Base-by-base conservation (phyloP, 2,113 vertebrate species). In the Elgaria multicarinata region DNA sequence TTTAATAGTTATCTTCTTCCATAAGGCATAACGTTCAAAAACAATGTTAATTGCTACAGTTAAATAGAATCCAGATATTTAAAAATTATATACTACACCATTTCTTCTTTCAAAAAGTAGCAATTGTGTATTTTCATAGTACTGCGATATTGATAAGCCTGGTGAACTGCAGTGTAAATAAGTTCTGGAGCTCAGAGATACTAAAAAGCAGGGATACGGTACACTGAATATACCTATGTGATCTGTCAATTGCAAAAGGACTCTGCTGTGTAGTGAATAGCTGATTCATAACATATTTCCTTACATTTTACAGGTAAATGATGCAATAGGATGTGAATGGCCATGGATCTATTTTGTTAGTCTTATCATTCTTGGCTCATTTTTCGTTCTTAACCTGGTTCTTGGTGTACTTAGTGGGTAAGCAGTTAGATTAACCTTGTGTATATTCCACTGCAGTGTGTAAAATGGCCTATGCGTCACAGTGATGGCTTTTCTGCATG, bases 371-470 rank as follows among this genome's bases (percentile, higher is more conserved):
- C 98, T 99, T 97, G 99, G 99, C 97, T 99, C 98, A 97, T 99
- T 99, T 98, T 99, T 99, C 97, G 98, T 99, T 96, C 98, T 99
- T 97, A 99, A 99, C 98, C 99, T 99, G 97, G 99, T 99, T 97
- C 98, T 99, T 97, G 99, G 99, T 98, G 99, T 99, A 95, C 98
- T 99, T 94, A 99, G 99, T 98, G 99, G 99, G 99, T 99, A 99
- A 99, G 99, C 98, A 96, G 96, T 95, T 94, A 94, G 96, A 95
- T 97, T 95, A 90, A 78, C 94, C 28, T 96, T 97, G 95, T 95
- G 89, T 94, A 92, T 93, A 92, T 93, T 94, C 95, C 96, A 87
- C 94, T 93, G 94, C 96, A 96, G 84, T 84, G 62, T 95, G 96
- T 93, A 88, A 95, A 96, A 94, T 92, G 85, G 95, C 95, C 91